phyloP scores from a whole-genome alignment of 2,888 invertebrate species.

The Lasioglossum zephyrum region DNA sequence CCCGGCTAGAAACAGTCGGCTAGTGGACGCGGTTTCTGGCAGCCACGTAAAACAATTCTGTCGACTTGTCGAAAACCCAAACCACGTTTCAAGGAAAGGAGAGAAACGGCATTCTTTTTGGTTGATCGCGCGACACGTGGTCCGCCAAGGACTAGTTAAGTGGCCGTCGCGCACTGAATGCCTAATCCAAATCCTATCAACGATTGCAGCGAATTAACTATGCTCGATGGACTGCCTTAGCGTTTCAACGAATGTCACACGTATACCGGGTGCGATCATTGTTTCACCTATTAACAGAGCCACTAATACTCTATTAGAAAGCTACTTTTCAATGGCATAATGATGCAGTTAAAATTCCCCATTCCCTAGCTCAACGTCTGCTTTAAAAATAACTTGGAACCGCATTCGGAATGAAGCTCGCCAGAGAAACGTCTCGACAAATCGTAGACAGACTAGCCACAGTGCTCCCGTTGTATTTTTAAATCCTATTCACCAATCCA shows the following conservation, averaged over 20 bases:
- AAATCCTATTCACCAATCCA: not conserved
- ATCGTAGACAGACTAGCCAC: not conserved
- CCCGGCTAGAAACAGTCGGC: not conserved
- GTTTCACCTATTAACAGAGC: not conserved
- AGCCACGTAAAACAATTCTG: constrained; percentile 1
- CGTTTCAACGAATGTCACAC: not conserved
- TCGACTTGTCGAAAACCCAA: constrained; percentile 12
- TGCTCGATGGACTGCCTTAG: not conserved
- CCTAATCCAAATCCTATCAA: constrained; percentile 7
- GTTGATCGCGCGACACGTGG: constrained; percentile 19
- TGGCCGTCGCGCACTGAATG: constrained; percentile 4
- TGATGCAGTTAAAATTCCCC: not conserved
- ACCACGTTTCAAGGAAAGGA: constrained; percentile 12
- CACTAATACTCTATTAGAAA: too few species aligned
- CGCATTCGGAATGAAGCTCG: not conserved
- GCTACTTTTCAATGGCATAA: not conserved
- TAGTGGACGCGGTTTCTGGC: not conserved
- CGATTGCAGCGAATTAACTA: constrained; percentile 3
- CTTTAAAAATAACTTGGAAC: not conserved
- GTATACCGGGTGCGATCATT: not conserved
- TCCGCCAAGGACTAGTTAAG: constrained; percentile 12
- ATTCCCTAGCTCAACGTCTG: not conserved
- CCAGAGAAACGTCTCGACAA: not conserved
- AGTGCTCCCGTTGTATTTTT: not conserved
- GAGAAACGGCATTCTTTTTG: constrained; percentile 26